A percentile compares a stretch with the other conserved stretches of the same genome.
Conservation (phyloP, 2,797 vertebrate species). For the Botia kubotai region DNA sequence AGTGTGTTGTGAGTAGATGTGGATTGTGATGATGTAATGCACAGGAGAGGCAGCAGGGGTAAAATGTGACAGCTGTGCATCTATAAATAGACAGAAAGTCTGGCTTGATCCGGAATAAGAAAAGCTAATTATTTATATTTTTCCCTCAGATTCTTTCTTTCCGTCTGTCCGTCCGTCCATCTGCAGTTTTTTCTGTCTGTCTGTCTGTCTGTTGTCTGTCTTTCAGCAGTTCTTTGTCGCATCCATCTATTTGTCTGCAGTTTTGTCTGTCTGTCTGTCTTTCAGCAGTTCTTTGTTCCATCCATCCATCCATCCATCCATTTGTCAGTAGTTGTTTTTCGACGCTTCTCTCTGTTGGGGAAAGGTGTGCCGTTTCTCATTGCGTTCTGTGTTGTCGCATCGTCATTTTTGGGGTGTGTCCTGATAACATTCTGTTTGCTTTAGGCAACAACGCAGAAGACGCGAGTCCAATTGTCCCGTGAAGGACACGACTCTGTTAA, state of each 20-base stretch:
- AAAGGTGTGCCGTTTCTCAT: background rate
- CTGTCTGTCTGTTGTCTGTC: background rate
- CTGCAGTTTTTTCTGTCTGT: background rate
- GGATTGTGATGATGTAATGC: constrained; percentile 34
- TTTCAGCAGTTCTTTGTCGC: too few relatives aligned
- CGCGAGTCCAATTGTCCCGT: background rate
- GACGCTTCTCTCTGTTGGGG: too few relatives aligned
- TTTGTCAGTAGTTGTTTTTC: too few relatives aligned
- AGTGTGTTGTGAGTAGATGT: constrained; percentile 78
- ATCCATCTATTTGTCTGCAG: background rate
- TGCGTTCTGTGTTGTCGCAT: background rate
- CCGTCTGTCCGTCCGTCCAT: background rate
- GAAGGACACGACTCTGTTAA: constrained; percentile 32
- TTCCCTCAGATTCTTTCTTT: background rate
- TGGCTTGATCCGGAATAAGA: background rate
- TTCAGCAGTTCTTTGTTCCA: too few relatives aligned
- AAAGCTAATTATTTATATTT: background rate
- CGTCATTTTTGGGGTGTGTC: background rate
- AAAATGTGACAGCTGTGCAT: constrained; percentile 38
- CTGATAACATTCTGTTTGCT: background rate
- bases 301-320: too few relatives aligned
- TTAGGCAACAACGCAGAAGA: background rate
- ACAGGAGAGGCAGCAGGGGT: constrained; percentile 21
- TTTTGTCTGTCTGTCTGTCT: background rate
- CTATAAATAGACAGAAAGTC: constrained; percentile 28